A percentile compares a stretch with the other conserved stretches of the same genome.
These are phyloP conservation scores for Hypotaenidia philippensis DNA, from an alignment of 2,797 vertebrate genomes.

Conservation along the genomic window DNA sequence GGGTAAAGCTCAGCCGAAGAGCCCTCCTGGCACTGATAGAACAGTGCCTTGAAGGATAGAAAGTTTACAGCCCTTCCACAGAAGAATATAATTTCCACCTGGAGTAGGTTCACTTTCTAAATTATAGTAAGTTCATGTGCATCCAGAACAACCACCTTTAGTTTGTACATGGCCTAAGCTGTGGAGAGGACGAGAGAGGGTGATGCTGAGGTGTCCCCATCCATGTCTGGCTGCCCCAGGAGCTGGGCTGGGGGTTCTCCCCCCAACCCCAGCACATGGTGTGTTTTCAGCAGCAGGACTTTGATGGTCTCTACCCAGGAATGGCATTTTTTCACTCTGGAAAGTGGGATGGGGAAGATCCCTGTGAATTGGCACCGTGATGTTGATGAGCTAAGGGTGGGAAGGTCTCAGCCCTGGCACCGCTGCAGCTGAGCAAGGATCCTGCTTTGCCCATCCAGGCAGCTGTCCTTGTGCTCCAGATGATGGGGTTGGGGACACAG, in stretches of 20 bases:
- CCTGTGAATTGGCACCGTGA: fast-evolving
- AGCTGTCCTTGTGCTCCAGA: not conserved
- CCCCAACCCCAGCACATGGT: fast-evolving
- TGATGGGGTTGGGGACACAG: not conserved
- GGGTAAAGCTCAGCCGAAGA: not conserved
- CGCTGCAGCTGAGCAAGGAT: fast-evolving
- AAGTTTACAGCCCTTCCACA: not conserved
- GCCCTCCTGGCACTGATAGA: not conserved
- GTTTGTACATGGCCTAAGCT: not conserved
- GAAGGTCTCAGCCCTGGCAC: not conserved
- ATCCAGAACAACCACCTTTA: not conserved
- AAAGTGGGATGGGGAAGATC: not conserved
- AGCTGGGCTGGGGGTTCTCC: fast-evolving
- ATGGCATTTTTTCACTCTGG: not conserved
- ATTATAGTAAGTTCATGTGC: not conserved
- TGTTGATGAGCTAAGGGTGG: not conserved
- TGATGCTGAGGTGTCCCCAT: not conserved
- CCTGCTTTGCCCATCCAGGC: not conserved
- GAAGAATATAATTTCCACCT: not conserved
- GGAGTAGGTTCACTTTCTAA: not conserved
- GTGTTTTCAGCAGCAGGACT: not conserved
- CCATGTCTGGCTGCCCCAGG: fast-evolving
- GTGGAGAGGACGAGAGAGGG: not conserved
- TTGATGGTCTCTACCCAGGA: not conserved
- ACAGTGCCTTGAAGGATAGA: not conserved